Evolutionary conservation across 2,797 vertebrate genomes (phyloP), one percentile per base, ranked within the genome.

Genomic region (Argentina silus): DNA sequence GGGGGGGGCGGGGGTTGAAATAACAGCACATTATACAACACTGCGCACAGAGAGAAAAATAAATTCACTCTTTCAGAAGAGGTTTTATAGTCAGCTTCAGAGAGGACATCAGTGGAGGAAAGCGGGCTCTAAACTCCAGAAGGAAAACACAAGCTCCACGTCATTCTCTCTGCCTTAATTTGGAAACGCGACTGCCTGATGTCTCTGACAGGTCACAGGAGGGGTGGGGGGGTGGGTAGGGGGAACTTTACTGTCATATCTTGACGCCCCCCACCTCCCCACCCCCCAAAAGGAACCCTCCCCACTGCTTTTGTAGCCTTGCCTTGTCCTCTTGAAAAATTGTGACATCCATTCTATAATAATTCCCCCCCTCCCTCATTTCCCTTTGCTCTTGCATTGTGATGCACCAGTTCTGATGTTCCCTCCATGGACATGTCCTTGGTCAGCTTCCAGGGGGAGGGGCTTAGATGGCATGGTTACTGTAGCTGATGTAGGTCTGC

Each of bases 401-500:
- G 67, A 71, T 78, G 77, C 70, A 74, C 76, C 71, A 78, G 80
- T 83, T 78, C 74, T 76, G 78, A 74, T 80, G 82, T 83, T 83
- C 59, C 73, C 81, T 87, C 75, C 72, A 77, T 72, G 56, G 76
- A 66, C 80, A 69, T 85, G 79, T 74, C 70, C 43, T 62, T 56
- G 74, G 68, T 85, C 64, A 63, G 19, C 81, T 72, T 73, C 78
- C 75, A 36, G 27, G 10, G 66, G 3, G 6, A 47, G 70, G 81
- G 66, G 43, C 70, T 21, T 96, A 98, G 93, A 97, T 96, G 70
- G 96, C 96, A 47, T 98, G 97, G 95, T 98, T 98, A 92, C 95
- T 97, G 86, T 98, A 98, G 93, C 95, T 96, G 92, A 98, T 97
- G 57, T 98, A 98, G 69, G 96, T 98, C 93, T 97, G 96, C 91